Conservation (phyloP, 2,113 vertebrate species). For the Coturnix japonica region DNA sequence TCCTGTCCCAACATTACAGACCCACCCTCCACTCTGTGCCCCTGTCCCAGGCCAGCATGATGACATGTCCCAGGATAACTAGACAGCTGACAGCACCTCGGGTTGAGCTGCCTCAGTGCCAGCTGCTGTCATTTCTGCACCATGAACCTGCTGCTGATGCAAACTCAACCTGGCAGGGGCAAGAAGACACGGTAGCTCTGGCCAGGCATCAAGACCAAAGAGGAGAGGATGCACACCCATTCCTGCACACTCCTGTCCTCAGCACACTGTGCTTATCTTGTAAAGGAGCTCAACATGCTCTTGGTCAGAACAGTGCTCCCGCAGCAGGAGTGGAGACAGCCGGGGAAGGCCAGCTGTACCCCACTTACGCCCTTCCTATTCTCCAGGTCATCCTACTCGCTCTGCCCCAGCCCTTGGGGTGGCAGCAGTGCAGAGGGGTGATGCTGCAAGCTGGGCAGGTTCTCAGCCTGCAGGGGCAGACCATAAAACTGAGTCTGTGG, state of each 20-base stretch:
- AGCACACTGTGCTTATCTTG: not conserved
- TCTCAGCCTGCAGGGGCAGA: not conserved
- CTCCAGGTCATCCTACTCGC: not conserved
- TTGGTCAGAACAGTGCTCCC: not conserved
- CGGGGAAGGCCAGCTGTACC: not conserved
- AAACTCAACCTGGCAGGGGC: not conserved
- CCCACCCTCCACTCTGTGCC: not conserved
- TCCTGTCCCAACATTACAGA: not conserved
- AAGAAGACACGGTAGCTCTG: not conserved
- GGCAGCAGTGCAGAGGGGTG: not conserved
- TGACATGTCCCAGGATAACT: not conserved
- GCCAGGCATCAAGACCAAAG: not conserved
- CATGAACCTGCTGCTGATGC: not conserved
- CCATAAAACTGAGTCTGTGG: not conserved
- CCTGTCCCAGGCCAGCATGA: not conserved
- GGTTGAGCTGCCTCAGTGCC: not conserved
- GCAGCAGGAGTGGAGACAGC: not conserved
- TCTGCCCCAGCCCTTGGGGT: not conserved
- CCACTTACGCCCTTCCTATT: not conserved
- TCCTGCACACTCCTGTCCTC: not conserved
- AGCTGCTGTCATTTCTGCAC: not conserved
- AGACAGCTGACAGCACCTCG: not conserved
- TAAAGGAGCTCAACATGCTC: not conserved
- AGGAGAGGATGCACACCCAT: not conserved
- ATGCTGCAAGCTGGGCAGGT: not conserved